Conservation (phyloP, 2,888 invertebrate genomes). For the Drosophila nr. perissopoda region DNA sequence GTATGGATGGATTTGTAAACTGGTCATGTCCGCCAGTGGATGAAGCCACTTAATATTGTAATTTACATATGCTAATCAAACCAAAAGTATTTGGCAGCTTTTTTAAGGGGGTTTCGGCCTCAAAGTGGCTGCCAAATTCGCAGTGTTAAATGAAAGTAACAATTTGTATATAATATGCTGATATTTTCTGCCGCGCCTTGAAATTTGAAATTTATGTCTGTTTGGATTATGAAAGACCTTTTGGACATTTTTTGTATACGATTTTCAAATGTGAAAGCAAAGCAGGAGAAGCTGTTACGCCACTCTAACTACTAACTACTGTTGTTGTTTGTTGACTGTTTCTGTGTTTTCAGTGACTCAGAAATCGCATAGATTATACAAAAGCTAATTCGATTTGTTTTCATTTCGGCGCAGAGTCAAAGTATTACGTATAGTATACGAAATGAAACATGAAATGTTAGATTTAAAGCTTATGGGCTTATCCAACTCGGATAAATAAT, state of each 20-base stretch:
- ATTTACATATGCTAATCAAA: conserved; percentile 14
- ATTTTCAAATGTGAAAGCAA: conserved; percentile 9
- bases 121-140: conserved; percentile 1
- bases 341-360: not conserved
- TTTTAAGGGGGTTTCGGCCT: not conserved
- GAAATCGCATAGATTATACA: conserved; percentile 3
- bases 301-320: not conserved
- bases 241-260: not conserved
- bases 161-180: not conserved
- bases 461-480: not conserved
- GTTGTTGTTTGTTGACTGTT: not conserved
- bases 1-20: not conserved
- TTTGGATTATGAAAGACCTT: conserved; percentile 12
- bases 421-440: not conserved
- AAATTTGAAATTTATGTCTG: not conserved
- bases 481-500: conserved; percentile 2
- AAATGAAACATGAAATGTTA: not conserved
- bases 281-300: conserved; percentile 1
- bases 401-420: not conserved
- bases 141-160: conserved; percentile 9
- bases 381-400: conserved; percentile 2
- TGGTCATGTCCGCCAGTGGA: conserved; percentile 8
- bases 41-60: not conserved
- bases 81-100: not conserved
- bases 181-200: conserved; percentile 2